Evolutionary conservation across 2,888 invertebrate genomes (phyloP), one percentile per base, ranked within the genome.

Genomic region (Ophion obscuratus): DNA sequence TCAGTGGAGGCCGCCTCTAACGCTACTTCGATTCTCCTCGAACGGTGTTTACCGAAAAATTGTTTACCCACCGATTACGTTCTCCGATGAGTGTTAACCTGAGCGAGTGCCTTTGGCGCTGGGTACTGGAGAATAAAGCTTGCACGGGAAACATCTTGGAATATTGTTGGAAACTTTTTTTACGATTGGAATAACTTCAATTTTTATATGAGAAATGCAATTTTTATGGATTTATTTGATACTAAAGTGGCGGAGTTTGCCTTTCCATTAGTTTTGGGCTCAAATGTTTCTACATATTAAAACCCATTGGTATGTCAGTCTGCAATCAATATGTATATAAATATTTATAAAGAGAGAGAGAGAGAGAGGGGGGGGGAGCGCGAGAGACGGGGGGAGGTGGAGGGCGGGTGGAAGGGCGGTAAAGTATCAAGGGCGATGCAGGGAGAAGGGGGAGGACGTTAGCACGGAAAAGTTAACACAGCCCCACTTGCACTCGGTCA

Each of bases 61-160:
- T 89, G 84, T 87, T 87, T 88, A 85, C 84, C 87, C 82, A 88
- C 86, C 85, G 81, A 78, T 77, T 85, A 77, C n/a, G n/a, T 70
- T 87, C 90, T 87, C 85, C 78, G 86, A 87, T 87, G 84, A 87
- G 81, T 81, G 89, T 88, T 82, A 86, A 83, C 85, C 87, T 85
- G 82, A 86, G 86, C 83, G 86, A 83, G 80, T 79, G 44, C 62
- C 36, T 36, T 76, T 75, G 68, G 74, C 84, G 71, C 80, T 84
- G 81, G 70, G 57, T 9, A 5, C 53, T 44, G 10, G 80, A 76
- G 71, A 66, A 31, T 20, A 75, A 47, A 73, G 68, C n/a, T 61
- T 59, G n/a, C 78, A 85, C 83, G 82, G 76, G 83, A 75, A 88
- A 88, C 84, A 87, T 86, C 77, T 83, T 87, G 76, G 73, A 78